Percentiles rank a stretch among this genome's conserved stretches.
Conservation (phyloP, 2,888 invertebrate genomes). For the Ophion ventricosus region DNA sequence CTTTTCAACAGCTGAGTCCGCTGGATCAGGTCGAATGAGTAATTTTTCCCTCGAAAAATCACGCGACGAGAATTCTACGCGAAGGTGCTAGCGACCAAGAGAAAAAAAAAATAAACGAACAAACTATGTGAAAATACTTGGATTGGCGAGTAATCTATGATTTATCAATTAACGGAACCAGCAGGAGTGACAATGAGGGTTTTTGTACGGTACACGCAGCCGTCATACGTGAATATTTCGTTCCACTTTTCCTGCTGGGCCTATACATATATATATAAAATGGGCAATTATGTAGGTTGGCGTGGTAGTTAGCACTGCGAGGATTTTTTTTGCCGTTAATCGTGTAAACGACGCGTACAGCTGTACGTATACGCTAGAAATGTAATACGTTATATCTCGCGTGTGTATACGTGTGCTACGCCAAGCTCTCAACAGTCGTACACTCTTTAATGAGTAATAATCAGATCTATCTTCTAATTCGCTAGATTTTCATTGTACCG, state of each 20-base stretch:
- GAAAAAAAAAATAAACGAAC: background rate
- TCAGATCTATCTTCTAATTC: conserved; percentile 32
- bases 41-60: background rate
- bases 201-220: conserved; percentile 39
- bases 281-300: conserved; percentile 68
- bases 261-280: conserved; percentile 1
- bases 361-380: conserved; percentile 3
- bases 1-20: too few relatives aligned
- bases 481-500: conserved; percentile 39
- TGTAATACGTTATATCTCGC: conserved; percentile 19
- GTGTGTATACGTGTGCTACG: background rate
- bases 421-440: conserved; percentile 14
- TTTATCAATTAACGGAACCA: conserved; percentile 49
- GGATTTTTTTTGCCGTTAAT: conserved; percentile 68
- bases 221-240: conserved; percentile 50
- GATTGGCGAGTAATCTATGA: conserved; percentile 16
- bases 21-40: too few relatives aligned
- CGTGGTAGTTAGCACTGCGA: conserved; percentile 50
- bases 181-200: conserved; percentile 45
- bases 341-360: conserved; percentile 27
- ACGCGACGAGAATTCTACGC: background rate
- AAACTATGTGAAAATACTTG: background rate
- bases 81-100: too few relatives aligned
- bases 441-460: conserved; percentile 28
- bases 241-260: conserved; percentile 63